Percentiles rank a stretch among this genome's conserved stretches.
phyloP scores from a whole-genome alignment of 2,797 vertebrate species.

The Anguilla anguilla region DNA sequence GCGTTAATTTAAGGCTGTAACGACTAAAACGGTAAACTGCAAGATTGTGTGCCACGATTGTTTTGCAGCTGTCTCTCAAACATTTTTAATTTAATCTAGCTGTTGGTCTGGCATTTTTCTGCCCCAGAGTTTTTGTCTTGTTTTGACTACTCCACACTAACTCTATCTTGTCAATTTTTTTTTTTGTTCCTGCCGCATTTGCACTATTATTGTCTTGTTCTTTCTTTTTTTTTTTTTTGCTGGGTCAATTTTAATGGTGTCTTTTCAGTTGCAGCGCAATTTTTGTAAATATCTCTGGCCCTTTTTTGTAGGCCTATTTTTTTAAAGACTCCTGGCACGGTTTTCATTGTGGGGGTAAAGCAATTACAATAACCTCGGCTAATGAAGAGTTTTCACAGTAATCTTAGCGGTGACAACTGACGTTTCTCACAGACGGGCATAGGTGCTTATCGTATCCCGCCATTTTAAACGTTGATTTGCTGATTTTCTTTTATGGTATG shows the following conservation, averaged over 20 bases:
- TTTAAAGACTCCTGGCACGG: not conserved
- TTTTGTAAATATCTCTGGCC: constrained; percentile 1
- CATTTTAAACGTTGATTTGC: constrained; percentile 18
- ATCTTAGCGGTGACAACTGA: constrained; percentile 12
- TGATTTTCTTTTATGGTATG: constrained; percentile 22
- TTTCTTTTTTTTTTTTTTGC: not conserved
- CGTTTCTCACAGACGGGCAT: not conserved
- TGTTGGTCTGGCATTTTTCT: constrained; percentile 45
- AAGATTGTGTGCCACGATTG: constrained; percentile 65
- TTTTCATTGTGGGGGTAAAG: constrained; percentile 18
- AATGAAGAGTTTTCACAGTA: constrained; percentile 24
- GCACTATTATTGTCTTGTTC: constrained; percentile 50
- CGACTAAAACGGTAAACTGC: constrained; percentile 68
- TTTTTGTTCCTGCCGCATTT: constrained; percentile 40
- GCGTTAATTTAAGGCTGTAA: constrained; percentile 69
- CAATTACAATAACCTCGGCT: constrained; percentile 10
- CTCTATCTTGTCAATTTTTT: not conserved
- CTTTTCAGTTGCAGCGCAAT: constrained; percentile 34
- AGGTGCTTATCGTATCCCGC: constrained; percentile 32
- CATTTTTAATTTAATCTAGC: constrained; percentile 49
- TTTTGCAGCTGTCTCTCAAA: constrained; percentile 64
- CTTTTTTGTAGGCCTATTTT: not conserved
- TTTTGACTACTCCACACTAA: constrained; percentile 51
- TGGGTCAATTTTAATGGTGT: constrained; percentile 52
- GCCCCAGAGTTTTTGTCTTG: constrained; percentile 45